These are phyloP conservation scores for Hypercompe scribonia DNA, from an alignment of 2,888 invertebrate genomes.

Conservation along the genomic window DNA sequence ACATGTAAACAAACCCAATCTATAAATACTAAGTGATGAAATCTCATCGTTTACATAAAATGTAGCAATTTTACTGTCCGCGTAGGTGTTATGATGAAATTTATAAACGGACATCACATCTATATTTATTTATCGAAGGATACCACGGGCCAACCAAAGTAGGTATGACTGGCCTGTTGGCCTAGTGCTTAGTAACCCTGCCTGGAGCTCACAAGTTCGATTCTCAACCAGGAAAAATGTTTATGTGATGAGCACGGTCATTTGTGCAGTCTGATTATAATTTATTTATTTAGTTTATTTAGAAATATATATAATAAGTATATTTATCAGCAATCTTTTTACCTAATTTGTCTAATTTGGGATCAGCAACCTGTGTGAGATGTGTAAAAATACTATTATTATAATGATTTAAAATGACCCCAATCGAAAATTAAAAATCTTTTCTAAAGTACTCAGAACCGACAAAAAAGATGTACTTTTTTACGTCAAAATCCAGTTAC, in stretches of 20 bases:
- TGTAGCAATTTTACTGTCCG: constrained; percentile 40
- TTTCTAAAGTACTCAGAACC: not conserved
- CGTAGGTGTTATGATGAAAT: constrained; percentile 55
- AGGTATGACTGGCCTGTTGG: too few relatives aligned
- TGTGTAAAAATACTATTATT: too few relatives aligned
- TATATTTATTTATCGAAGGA: constrained; percentile 55
- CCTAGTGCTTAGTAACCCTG: too few relatives aligned
- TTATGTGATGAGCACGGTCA: too few relatives aligned
- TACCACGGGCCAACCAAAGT: constrained; percentile 27
- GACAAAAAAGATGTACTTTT: not conserved
- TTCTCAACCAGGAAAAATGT: too few relatives aligned
- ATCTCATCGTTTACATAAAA: constrained; percentile 50
- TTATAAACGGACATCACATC: constrained; percentile 50
- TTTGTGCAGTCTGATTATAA: too few relatives aligned
- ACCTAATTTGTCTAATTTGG: too few relatives aligned
- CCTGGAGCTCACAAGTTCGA: too few relatives aligned
- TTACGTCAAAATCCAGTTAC: not conserved
- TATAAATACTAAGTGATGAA: constrained; percentile 38
- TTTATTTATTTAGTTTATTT: too few relatives aligned
- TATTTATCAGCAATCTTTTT: too few relatives aligned
- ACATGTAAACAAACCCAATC: constrained; percentile 26
- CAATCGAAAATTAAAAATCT: not conserved
- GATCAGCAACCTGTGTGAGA: too few relatives aligned
- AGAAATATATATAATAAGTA: too few relatives aligned
- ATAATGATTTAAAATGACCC: constrained; percentile 38